Evolutionary conservation across 2,113 vertebrate species (phyloP), one percentile per base, ranked within the genome.

Genomic region (Lipophrys pholis): DNA sequence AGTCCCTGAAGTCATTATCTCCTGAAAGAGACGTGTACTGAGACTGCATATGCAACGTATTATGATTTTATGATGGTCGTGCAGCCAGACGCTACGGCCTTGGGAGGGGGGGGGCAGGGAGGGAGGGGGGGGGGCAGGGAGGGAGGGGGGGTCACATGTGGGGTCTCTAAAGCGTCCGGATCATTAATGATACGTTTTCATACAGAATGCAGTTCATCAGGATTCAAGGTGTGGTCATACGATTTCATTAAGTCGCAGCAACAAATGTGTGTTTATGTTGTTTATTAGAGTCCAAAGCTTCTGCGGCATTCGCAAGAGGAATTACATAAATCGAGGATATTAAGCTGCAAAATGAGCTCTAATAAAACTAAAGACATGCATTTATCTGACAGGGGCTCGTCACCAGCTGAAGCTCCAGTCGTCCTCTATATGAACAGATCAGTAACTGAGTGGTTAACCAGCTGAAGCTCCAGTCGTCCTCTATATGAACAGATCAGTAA

Each of bases 1-100:
- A 71, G 52, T 63, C 85, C 85, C 80, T 38, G 38, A 83, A 89
- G 80, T 85, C 76, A 85, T 88, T 87, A 83, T 73, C 64, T 56
- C 6, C 46, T 69, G 71, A 83, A 69, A 59, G 63, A 82, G 67
- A 76, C 66, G 12, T 17, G 30, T 36, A 64, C 17, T 3, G 4
- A 71, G 53, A 45, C 58, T 53, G 80, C 61, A 62, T 62, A 52
- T 65, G 59, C 41, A 56, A 52, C 17, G 50, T 60, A 72, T 80
- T 72, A 79, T 54, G 41, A 12, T 30, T 57, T 70, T 58, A 78
- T 65, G 60, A 69, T 80, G 52, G 53, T 45, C 10, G 53, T 48
- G 46, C 38, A 76, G 21, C 53, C 66, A 48, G 35, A 5, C 6
- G 2, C 62, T 65, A n/a, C 3, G 49, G 49, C 11, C 17, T 36